Evolutionary conservation across 2,113 vertebrate species (phyloP), one percentile per base, ranked within the genome.

Genomic region (Panthera uncia): DNA sequence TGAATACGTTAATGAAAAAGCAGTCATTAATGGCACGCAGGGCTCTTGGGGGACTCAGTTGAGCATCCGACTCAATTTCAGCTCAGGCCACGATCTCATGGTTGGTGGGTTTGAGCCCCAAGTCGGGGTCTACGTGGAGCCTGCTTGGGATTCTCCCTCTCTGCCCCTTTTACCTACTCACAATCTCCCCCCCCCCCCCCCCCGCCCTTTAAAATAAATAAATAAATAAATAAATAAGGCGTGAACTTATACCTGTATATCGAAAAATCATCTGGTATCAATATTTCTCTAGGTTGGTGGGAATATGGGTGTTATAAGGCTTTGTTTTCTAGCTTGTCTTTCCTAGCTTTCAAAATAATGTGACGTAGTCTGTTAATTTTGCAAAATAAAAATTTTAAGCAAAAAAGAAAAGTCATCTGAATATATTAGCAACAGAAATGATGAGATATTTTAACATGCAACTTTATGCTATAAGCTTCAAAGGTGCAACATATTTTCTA

Each of bases 391-490:
- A 50, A 15, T 29, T 78, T 91, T 95, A 29, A 73, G 33, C 36
- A 76, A 83, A 78, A 82, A 31, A 36, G 52, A 74, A 27, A 94
- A 85, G 14, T 63, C 6, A 88, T 61, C 38, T 73, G 74, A 95
- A 45, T 83, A 5, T 65, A 12, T 90, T 87, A 74, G n/a, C 50
- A 93, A 85, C 13, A 91, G 57, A 89, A 96, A 93, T n/a, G 29
- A 63, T 61, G 73, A 89, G 16, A 27, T 50, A 36, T 92, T 90
- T 94, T 6, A 31, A 21, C 29, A 36, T 11, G 23, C 1, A 27
- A 61, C 1, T 21, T 21, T 48, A 69, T n/a, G 48, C 13, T 80
- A 21, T 68, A 80, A 33, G 3, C 13, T 36, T 15, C 50, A 38
- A 36, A 86, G 4, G 33, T 81, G 25, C 16, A 57, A 14, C 2